Evolutionary conservation across 2,888 invertebrate species (phyloP), one percentile per base, ranked within the genome.

Genomic region (Ophion ellenae): DNA sequence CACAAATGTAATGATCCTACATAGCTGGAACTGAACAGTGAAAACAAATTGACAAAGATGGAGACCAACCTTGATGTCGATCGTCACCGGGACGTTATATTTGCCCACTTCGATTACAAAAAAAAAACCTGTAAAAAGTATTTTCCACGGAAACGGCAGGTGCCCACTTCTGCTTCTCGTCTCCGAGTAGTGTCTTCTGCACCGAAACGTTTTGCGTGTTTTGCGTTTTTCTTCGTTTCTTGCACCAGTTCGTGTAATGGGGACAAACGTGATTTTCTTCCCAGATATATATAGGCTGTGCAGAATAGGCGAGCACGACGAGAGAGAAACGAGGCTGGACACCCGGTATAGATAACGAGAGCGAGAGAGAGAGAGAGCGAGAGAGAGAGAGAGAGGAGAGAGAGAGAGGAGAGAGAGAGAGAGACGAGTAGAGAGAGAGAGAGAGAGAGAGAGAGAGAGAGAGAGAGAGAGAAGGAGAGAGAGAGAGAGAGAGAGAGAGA

Each of bases 281-380:
- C n/a, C 61, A n/a, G 67, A 74, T 45, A 59, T 24, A 47, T 14
- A 14, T 14, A 47, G 10, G 45, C 45, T 45, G 10, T 11, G 45
- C 45, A 45, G 45, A 73, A 64, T 40, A 36, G n/a, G 24, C 3
- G 10, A 59, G 20, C 24, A 32, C 7, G n/a, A 17, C 9, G 45
- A 63, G 64, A 24, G 63, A 45, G n/a, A n/a, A 45, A 28, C 5
- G n/a, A 47, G 47, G 47, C 28, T 74, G 87, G 81, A 86, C 88
- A 88, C 87, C 87, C 88, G 87, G 86, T 88, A 88, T 87, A 88
- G 84, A 76, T 87, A 87, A 78, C 77, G 40, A 45, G 28, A 57
- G 66, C 53, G 57, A 36, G 11, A 45, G n/a, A 61, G 63, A 78
- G 36, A 59, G 28, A 57, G 57, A 64, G 66, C 47, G 85, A 81